phyloP scores from a whole-genome alignment of 2,797 vertebrate genomes.

The Poeciliopsis turneri region DNA sequence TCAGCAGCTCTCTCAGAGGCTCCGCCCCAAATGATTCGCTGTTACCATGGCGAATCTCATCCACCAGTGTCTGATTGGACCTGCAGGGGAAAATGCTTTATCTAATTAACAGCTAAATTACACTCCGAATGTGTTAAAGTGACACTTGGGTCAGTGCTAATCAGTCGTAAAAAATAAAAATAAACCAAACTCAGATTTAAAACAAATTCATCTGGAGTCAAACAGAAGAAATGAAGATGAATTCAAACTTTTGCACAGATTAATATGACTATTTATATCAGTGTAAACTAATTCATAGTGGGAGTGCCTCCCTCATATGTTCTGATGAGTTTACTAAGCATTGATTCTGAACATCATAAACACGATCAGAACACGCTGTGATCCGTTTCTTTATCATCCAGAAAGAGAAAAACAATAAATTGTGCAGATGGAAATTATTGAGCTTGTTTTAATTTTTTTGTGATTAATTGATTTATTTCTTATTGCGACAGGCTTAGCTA shows the following conservation, averaged over 20 bases:
- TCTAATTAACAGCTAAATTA: slow-evolving; percentile 1
- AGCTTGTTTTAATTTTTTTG: too few species aligned
- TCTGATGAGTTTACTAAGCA: neutral
- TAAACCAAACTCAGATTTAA: neutral
- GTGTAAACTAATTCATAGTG: neutral
- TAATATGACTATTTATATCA: neutral
- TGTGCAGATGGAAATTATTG: too few species aligned
- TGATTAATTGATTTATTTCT: too few species aligned
- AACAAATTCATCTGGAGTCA: neutral
- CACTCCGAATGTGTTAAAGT: neutral
- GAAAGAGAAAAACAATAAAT: too few species aligned
- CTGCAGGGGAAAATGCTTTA: slow-evolving; percentile 63
- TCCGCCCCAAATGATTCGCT: slow-evolving; percentile 84
- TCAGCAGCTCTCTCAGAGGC: slow-evolving; percentile 88
- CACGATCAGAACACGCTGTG: neutral
- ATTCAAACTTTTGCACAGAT: neutral
- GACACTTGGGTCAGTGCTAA: neutral
- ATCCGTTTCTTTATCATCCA: neutral
- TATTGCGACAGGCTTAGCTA: too few species aligned
- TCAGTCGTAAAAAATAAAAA: neutral
- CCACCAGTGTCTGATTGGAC: slow-evolving; percentile 85
- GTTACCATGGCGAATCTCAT: slow-evolving; percentile 86
- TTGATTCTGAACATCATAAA: neutral
- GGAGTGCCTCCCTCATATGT: neutral
- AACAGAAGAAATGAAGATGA: neutral